Evolutionary conservation across 2,888 invertebrate genomes (phyloP).

Genomic region (Cheilosia vernalis): DNA sequence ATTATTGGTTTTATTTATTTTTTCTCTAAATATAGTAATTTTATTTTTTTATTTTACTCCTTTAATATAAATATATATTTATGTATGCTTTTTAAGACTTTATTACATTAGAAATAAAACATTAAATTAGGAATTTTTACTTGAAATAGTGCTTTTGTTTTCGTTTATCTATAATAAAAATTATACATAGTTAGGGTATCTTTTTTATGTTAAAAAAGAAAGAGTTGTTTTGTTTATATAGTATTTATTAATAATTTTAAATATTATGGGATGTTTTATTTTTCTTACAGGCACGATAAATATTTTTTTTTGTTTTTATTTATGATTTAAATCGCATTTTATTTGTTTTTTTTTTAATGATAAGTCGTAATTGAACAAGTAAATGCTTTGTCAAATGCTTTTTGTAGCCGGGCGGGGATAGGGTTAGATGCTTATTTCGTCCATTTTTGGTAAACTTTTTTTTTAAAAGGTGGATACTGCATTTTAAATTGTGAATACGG

Average conservation of each 20-base stretch:
- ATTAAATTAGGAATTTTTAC: slow-evolving; percentile 56
- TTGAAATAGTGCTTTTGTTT: slow-evolving; percentile 53
- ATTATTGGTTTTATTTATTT: slow-evolving; percentile 48
- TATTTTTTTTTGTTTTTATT: slow-evolving; percentile 59
- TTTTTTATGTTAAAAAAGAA: slow-evolving; percentile 34
- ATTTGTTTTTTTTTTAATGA: slow-evolving; percentile 14
- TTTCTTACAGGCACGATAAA: slow-evolving; percentile 72
- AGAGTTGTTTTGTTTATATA: slow-evolving; percentile 10
- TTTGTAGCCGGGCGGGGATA: slow-evolving; percentile 23
- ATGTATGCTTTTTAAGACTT: slow-evolving; percentile 59
- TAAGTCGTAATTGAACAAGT: slow-evolving; percentile 26
- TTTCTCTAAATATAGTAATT: slow-evolving; percentile 57
- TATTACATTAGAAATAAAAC: slow-evolving; percentile 54
- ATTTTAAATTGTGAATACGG: too few relatives aligned
- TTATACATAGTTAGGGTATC: slow-evolving; percentile 22
- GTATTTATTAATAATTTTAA: slow-evolving; percentile 51
- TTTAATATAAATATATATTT: slow-evolving; percentile 72
- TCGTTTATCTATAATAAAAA: slow-evolving; percentile 24
- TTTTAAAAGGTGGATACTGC: too few relatives aligned
- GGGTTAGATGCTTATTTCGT: neutral
- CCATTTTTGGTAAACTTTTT: too few relatives aligned
- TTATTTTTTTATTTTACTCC: slow-evolving; percentile 46
- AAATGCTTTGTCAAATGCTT: neutral
- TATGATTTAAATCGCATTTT: slow-evolving; percentile 56
- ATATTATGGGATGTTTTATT: slow-evolving; percentile 50